Conservation (phyloP, 2,113 vertebrate species). For the Cebus imitator region DNA sequence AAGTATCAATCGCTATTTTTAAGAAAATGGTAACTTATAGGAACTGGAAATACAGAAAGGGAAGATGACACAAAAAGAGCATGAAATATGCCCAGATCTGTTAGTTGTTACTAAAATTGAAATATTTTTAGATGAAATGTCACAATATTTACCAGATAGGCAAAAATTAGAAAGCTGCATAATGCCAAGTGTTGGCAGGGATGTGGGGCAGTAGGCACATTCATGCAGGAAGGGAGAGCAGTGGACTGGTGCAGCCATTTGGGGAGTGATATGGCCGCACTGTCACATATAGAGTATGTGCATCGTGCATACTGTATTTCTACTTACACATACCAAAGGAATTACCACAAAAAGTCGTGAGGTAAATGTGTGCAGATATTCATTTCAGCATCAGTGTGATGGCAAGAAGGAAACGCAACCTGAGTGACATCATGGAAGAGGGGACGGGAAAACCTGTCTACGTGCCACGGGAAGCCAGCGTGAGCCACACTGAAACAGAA, state of each 20-base stretch:
- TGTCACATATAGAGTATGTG: background rate
- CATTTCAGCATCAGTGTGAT: background rate
- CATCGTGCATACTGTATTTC: fast-evolving
- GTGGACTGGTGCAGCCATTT: background rate
- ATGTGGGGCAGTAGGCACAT: background rate
- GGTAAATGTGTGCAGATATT: background rate
- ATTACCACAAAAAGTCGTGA: background rate
- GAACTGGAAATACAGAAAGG: background rate
- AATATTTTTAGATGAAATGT: background rate
- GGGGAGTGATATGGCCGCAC: no score
- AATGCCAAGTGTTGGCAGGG: background rate
- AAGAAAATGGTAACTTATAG: background rate
- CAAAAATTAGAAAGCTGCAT: background rate
- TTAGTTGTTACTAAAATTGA: background rate
- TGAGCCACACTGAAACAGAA: background rate
- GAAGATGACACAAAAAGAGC: background rate
- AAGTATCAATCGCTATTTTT: background rate
- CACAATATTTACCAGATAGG: background rate
- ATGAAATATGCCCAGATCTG: background rate
- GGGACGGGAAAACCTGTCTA: background rate
- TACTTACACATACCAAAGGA: background rate
- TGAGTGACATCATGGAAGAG: background rate
- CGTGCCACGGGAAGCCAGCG: background rate
- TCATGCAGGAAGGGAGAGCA: background rate
- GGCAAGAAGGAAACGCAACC: background rate